A percentile compares a stretch with the other conserved stretches of the same genome.
phyloP scores from a whole-genome alignment of 2,113 vertebrate genomes.

The Struthidea cinerea region DNA sequence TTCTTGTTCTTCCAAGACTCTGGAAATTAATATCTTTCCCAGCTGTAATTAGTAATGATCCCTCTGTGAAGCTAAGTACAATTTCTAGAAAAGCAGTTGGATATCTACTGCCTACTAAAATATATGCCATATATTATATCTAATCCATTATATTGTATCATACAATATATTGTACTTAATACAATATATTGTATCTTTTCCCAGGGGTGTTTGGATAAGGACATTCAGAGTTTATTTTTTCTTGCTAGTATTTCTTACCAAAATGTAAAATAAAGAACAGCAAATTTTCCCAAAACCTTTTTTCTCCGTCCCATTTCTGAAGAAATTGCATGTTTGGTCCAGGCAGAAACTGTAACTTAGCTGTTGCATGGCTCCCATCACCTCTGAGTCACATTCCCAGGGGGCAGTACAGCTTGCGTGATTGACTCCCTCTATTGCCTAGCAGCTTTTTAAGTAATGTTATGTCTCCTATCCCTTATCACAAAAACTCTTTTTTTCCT shows the following conservation, averaged over 20 bases:
- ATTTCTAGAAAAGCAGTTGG: not conserved
- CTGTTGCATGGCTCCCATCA: not conserved
- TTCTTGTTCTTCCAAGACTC: not conserved
- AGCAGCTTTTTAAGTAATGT: not conserved
- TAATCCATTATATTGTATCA: not conserved
- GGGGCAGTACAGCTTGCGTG: rapidly evolving
- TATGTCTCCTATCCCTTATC: not conserved
- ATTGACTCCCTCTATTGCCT: not conserved
- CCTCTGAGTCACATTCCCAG: not conserved
- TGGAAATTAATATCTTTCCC: not conserved
- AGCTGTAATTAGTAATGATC: not conserved
- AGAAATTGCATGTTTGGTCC: not conserved
- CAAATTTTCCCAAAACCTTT: not conserved
- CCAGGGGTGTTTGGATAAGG: not conserved
- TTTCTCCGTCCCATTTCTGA: not conserved
- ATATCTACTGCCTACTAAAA: not conserved
- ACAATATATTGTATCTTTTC: not conserved
- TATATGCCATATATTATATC: not conserved
- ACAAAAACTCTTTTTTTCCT: not conserved
- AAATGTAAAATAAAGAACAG: not conserved
- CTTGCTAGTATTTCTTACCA: not conserved
- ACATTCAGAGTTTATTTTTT: not conserved
- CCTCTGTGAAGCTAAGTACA: not conserved
- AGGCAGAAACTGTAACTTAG: not conserved
- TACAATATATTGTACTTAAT: not conserved